These are phyloP conservation scores for Limenitis camilla DNA, from an alignment of 2,888 invertebrate genomes.

Conservation along the genomic window DNA sequence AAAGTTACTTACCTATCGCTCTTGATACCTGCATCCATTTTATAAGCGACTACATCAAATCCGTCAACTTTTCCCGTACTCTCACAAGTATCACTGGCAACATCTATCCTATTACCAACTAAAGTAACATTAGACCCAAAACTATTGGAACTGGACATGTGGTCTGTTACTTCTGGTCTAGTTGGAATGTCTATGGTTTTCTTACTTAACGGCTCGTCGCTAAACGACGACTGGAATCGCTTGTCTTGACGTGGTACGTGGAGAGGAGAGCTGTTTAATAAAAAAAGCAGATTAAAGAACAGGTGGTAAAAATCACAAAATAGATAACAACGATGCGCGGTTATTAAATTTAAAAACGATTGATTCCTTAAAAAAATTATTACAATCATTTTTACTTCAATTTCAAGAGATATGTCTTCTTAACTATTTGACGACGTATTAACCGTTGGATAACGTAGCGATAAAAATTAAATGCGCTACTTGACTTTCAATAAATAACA, in stretches of 20 bases:
- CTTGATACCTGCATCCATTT: conserved; percentile 73
- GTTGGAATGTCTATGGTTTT: conserved; percentile 39
- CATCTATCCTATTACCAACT: conserved; percentile 90
- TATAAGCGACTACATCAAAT: conserved; percentile 78
- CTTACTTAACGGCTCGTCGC: conserved; percentile 53
- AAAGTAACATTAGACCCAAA: conserved; percentile 89
- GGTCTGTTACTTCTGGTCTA: conserved; percentile 42
- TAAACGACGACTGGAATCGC: conserved; percentile 51
- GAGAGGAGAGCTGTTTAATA: conserved; percentile 40
- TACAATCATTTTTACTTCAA: no score
- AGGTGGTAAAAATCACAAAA: no score
- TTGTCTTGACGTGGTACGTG: conserved; percentile 44
- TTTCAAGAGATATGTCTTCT: no score
- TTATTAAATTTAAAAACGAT: no score
- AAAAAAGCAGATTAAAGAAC: no score
- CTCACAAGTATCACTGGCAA: conserved; percentile 62
- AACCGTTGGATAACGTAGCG: no score
- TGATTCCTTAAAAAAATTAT: no score
- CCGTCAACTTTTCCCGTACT: conserved; percentile 44
- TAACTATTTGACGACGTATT: no score
- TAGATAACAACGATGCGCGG: no score
- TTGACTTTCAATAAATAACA: no score
- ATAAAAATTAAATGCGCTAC: no score
- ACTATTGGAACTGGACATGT: conserved; percentile 74
- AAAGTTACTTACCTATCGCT: conserved; percentile 50